Evolutionary conservation across 1,140 invertebrate genomes (phyloP), one percentile per base, ranked within the genome.

Genomic region (Xylocopa sonorina): DNA sequence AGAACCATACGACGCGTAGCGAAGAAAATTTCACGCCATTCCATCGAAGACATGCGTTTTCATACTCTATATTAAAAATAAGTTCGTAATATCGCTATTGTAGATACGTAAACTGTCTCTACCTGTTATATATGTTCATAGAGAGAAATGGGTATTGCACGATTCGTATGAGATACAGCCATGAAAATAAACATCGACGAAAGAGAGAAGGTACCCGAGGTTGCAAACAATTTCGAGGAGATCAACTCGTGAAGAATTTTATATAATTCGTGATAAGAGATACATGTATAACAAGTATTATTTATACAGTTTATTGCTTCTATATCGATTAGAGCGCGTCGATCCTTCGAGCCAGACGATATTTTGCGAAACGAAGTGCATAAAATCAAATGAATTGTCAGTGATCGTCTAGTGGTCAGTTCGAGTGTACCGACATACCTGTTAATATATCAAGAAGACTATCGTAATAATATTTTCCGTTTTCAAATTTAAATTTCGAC

Each of bases 381-480:
- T 82, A 80, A 86, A 75, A 64, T 76, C 81, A 81, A 63, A n/a
- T n/a, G n/a, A n/a, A 86, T 60, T 79, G 43, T 81, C 64, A n/a
- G 80, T 81, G 72, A 88, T 74, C 80, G 66, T 86, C 67, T 53
- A 87, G 67, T 85, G 77, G 81, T 77, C 80, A 85, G 67, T 76
- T 83, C 82, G 53, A 77, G 83, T 77, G 58, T 78, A 69, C 71
- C 73, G 43, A 78, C 79, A 72, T 83, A 82, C 81, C 81, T 84
- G 62, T 68, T 43, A 75, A 63, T 64, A 60, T 83, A 67, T 81
- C 46, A 81, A 79, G 69, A 86, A 48, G 85, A 72, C 77, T 72
- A 84, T 84, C 84, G 74, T 64, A 90, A 89, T 89, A 89, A 89
- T 90, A 90, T 89, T 88, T 90, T 89, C n/a, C 84, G 77, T 90